Evolutionary conservation across 2,797 vertebrate genomes (phyloP).

Genomic region (Cryptoblepharus egeriae): DNA sequence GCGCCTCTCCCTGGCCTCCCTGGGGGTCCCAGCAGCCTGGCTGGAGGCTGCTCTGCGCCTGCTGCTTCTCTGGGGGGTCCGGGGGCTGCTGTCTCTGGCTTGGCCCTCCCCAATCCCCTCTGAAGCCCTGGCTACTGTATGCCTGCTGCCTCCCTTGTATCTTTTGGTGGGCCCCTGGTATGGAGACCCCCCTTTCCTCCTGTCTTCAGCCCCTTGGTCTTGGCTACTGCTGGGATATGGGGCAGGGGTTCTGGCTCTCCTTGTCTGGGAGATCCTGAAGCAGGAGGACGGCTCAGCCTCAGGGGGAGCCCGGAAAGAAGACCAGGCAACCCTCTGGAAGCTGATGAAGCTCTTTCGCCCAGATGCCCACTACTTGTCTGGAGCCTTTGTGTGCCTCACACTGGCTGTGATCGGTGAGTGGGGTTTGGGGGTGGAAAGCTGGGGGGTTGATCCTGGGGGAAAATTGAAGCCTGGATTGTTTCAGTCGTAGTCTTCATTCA

Average conservation of each 20-base stretch:
- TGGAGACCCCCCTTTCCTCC: conserved; percentile 44
- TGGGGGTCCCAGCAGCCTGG: conserved; percentile 47
- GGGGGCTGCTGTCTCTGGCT: accelerated
- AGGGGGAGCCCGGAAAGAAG: accelerated
- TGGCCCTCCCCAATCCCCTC: accelerated
- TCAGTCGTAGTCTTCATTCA: no score
- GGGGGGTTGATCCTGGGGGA: no score
- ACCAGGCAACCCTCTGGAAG: conserved; percentile 66
- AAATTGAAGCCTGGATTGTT: no score
- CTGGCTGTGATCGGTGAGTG: conserved; percentile 83
- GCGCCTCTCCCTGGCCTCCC: conserved; percentile 17
- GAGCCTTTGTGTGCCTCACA: conserved; percentile 81
- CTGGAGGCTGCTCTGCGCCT: conserved; percentile 65
- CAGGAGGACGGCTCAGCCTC: accelerated
- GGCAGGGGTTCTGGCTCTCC: conserved; percentile 34
- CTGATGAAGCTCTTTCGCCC: conserved; percentile 77
- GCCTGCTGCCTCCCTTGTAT: conserved; percentile 72
- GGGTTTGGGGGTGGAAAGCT: background rate
- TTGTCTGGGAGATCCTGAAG: conserved; percentile 73
- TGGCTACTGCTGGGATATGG: conserved; percentile 53
- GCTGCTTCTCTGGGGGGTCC: background rate
- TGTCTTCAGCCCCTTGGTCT: conserved; percentile 56
- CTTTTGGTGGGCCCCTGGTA: conserved; percentile 36
- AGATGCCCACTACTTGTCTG: conserved; percentile 71
- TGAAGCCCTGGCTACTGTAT: conserved; percentile 53